Conservation (phyloP, 2,797 vertebrate genomes). For the Dendrocincla tyrannina region DNA sequence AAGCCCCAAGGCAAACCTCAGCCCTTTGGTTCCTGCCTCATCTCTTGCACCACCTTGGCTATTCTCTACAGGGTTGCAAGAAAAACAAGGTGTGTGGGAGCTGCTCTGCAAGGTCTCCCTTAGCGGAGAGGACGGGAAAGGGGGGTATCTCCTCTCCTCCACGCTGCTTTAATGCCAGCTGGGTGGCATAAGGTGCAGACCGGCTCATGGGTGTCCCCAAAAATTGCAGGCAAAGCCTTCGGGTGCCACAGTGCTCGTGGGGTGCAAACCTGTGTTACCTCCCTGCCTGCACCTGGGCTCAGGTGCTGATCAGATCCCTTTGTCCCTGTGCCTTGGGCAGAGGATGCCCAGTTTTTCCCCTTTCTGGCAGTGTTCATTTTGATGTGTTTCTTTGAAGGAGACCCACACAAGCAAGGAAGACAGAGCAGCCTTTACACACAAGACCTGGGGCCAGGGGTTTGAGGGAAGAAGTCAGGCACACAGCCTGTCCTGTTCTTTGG, state of each 20-base stretch:
- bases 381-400: neutral
- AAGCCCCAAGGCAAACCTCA: slow-evolving; percentile 52
- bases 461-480: neutral
- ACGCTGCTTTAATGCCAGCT: accelerated
- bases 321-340: accelerated
- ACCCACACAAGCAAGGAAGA: neutral
- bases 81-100: slow-evolving; percentile 42
- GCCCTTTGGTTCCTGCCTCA: slow-evolving; percentile 56
- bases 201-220: neutral
- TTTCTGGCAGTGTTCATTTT: neutral
- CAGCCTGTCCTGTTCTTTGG: neutral
- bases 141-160: neutral
- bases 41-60: slow-evolving; percentile 52
- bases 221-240: neutral
- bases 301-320: neutral
- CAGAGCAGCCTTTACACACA: neutral
- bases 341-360: neutral
- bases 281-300: accelerated
- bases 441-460: neutral
- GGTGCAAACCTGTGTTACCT: neutral
- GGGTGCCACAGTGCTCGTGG: neutral
- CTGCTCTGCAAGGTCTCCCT: neutral
- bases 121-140: neutral
- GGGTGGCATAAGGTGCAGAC: neutral
- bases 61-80: neutral